A percentile compares a stretch with the other conserved stretches of the same genome.
These are phyloP conservation scores for Palythoa heliodiscus DNA, from an alignment of 92 coral and sea anemone species.

Conservation along the genomic window DNA sequence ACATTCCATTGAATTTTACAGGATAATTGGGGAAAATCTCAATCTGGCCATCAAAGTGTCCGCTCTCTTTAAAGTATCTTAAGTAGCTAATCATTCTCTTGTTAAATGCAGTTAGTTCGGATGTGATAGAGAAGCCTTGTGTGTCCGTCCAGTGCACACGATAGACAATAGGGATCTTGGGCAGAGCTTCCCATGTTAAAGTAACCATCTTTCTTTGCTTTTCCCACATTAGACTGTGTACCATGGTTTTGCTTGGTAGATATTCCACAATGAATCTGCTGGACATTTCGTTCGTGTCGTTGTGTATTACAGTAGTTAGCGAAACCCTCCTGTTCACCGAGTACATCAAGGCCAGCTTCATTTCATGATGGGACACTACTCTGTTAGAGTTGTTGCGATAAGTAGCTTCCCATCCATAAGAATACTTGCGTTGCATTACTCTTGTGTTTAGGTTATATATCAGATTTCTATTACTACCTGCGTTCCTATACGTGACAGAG, in stretches of 20 bases:
- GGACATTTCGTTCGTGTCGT: constrained; percentile 55
- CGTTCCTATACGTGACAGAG: constrained; percentile 50
- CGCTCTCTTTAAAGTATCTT: constrained; percentile 51
- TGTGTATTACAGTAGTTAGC: constrained; percentile 55
- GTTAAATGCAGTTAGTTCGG: constrained; percentile 58
- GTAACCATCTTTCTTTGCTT: constrained; percentile 60
- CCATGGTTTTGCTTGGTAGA: constrained; percentile 79
- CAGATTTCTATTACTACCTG: constrained; percentile 41
- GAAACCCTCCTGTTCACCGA: constrained; percentile 77
- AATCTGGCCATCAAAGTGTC: constrained; percentile 65
- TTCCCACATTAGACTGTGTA: constrained; percentile 73
- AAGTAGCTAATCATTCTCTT: constrained; percentile 67
- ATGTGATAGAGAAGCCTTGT: constrained; percentile 61
- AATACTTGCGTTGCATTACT: constrained; percentile 62
- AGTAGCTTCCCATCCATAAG: constrained; percentile 79
- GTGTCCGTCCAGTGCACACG: constrained; percentile 61
- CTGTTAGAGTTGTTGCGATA: constrained; percentile 68
- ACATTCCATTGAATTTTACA: constrained; percentile 65
- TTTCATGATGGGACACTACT: constrained; percentile 57
- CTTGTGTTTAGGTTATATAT: constrained; percentile 50
- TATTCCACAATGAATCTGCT: constrained; percentile 68
- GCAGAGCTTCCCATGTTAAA: constrained; percentile 58
- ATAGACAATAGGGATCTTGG: constrained; percentile 61
- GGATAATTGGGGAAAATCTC: constrained; percentile 68
- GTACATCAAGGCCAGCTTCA: constrained; percentile 71